Percentiles rank a stretch among this genome's conserved stretches.
phyloP scores from a whole-genome alignment of 2,888 invertebrate species.

The Agrochola circellaris region DNA sequence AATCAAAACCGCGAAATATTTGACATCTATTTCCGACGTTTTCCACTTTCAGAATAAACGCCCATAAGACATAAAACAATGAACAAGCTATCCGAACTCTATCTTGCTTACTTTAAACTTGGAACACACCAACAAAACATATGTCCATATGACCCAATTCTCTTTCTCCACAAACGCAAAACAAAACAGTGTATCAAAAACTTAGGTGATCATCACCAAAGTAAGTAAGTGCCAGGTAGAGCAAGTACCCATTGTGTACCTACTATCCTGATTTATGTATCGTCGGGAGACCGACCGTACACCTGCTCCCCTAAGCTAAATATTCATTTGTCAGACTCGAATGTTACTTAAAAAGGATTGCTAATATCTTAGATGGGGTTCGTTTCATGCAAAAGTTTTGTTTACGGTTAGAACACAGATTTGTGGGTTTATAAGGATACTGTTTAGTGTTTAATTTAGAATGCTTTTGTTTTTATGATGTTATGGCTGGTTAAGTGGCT shows the following conservation, averaged over 20 bases:
- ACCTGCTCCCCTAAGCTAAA: constrained; percentile 85
- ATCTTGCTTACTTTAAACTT: neutral
- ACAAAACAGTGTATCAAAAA: constrained; percentile 54
- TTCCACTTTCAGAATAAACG: no score
- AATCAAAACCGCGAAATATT: no score
- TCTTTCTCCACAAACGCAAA: constrained; percentile 21
- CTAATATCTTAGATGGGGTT: constrained; percentile 87
- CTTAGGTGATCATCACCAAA: constrained; percentile 51
- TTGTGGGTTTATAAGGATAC: constrained; percentile 50
- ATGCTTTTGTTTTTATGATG: constrained; percentile 40
- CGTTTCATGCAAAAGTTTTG: constrained; percentile 74
- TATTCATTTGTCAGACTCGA: constrained; percentile 87
- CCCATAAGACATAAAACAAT: no score
- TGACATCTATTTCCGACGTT: no score
- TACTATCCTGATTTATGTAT: constrained; percentile 82
- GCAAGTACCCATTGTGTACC: constrained; percentile 63
- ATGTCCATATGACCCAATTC: constrained; percentile 34
- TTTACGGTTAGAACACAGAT: constrained; percentile 71
- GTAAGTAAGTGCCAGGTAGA: constrained; percentile 64
- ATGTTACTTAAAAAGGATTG: constrained; percentile 88
- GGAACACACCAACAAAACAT: neutral
- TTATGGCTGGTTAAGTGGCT: constrained; percentile 12
- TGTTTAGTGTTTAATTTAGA: constrained; percentile 64
- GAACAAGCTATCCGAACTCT: neutral
- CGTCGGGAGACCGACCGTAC: constrained; percentile 73